These are phyloP conservation scores for Anthopleura sola DNA, from an alignment of 64 coral and sea anemone genomes.

Conservation along the genomic window DNA sequence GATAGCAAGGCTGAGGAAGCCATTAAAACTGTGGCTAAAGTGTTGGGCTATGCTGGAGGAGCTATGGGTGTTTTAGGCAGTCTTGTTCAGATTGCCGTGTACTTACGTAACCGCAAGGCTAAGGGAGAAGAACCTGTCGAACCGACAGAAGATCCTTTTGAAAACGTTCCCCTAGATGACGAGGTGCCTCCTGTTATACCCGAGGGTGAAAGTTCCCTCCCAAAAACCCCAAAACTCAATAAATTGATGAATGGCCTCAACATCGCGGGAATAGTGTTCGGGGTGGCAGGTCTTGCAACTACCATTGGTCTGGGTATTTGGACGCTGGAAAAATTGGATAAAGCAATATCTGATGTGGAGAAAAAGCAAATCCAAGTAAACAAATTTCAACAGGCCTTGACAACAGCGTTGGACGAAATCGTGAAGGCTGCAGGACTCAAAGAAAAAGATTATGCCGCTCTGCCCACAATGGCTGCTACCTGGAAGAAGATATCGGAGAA, in stretches of 20 bases:
- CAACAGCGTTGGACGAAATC: too few species aligned
- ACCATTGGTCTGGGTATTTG: slow-evolving; percentile 47
- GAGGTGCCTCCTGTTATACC: background rate
- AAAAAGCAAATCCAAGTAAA: slow-evolving; percentile 22
- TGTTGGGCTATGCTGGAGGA: slow-evolving; percentile 25
- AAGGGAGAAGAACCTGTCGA: slow-evolving; percentile 19
- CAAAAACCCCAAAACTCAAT: slow-evolving; percentile 17
- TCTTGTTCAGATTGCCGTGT: background rate
- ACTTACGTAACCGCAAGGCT: slow-evolving; percentile 31
- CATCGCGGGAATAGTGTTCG: slow-evolving; percentile 39
- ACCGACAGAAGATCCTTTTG: slow-evolving; percentile 24
- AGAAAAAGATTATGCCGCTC: too few species aligned
- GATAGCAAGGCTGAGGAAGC: slow-evolving; percentile 17
- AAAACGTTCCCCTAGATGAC: slow-evolving; percentile 21
- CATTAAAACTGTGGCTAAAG: slow-evolving; percentile 13
- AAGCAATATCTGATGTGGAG: slow-evolving; percentile 37
- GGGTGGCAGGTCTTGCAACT: slow-evolving; percentile 35
- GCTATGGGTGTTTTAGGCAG: background rate
- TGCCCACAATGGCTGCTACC: too few species aligned
- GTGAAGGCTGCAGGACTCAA: too few species aligned
- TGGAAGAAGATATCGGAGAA: too few species aligned
- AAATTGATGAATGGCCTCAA: slow-evolving; percentile 37
- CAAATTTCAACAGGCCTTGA: too few species aligned
- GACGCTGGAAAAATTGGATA: slow-evolving; percentile 42
- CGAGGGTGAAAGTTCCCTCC: slow-evolving; percentile 30